Evolutionary conservation across 2,797 vertebrate species (phyloP), one percentile per base, ranked within the genome.

Genomic region (Helicolenus hilgendorfi): DNA sequence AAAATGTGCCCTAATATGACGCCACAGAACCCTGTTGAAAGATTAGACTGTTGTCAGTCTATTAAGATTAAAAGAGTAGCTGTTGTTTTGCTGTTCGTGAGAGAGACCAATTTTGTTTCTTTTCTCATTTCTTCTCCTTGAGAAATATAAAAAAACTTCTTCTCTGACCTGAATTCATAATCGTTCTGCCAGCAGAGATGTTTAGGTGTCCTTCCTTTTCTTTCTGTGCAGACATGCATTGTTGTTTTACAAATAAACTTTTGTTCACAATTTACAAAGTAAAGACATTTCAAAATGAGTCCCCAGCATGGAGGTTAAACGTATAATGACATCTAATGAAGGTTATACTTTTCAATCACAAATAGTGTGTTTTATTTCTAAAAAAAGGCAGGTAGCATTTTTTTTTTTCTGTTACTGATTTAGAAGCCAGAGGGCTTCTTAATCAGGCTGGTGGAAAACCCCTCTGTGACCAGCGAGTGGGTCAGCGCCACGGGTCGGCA

Each of bases 401-500:
- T 18, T n/a, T 53, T 55, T 22, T 22, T 55, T 55, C 49, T 55
- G 4, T 60, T 58, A 29, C 36, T 67, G 5, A 59, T 56, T 53
- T 29, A 36, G 79, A 77, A 49, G 18, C 29, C 35, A 13, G 35
- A 13, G 31, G 60, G 65, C 13, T 60, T 82, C 35, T 41, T 45
- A 33, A 77, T 73, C 53, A 78, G 59, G 27, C 56, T 59, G 45
- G 8, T 18, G 4, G 9, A 77, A 11, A 72, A 55, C 24, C 83
- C 64, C 18, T 10, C 31, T 72, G 76, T 68, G 59, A 77, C 38
- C 77, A 36, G 18, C 14, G 27, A 69, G 64, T 33, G 65, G 79
- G 73, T 87, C 80, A 77, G 64, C 4, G 2, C 62, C 45, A 72
- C 76, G 14, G 38, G 33, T 83, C 78, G 86, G 77, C 41, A 79